phyloP scores from a whole-genome alignment of 2,888 invertebrate genomes.

The Heliconius charithonia region DNA sequence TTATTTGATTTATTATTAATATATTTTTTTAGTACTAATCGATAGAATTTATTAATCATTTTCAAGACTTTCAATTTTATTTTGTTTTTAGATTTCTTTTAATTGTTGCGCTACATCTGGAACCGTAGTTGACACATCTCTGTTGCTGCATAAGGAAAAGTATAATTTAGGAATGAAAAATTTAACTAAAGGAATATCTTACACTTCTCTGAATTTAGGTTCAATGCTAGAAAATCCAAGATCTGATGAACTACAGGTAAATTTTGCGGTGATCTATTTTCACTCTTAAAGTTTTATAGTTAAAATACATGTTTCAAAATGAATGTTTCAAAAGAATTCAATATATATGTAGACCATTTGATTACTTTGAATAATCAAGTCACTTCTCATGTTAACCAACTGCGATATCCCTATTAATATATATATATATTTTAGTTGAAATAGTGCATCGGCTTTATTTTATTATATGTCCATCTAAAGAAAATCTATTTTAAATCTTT shows the following conservation, averaged over 20 bases:
- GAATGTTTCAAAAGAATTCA: too few species aligned
- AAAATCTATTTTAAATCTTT: neutral
- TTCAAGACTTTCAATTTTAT: neutral
- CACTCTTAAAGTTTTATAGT: neutral
- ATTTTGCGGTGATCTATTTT: neutral
- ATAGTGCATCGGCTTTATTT: neutral
- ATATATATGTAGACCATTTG: neutral
- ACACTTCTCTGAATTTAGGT: neutral
- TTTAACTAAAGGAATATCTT: neutral
- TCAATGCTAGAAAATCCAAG: constrained; percentile 39
- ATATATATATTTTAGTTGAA: neutral
- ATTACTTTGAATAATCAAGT: neutral
- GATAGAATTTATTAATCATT: too few species aligned
- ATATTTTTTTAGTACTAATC: too few species aligned
- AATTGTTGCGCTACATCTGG: neutral
- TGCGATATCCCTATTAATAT: neutral
- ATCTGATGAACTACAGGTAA: constrained; percentile 44
- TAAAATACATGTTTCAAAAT: too few species aligned
- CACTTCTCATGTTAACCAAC: neutral
- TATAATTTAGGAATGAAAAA: constrained; percentile 2
- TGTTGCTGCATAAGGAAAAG: constrained; percentile 4
- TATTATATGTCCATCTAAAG: neutral
- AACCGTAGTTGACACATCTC: neutral
- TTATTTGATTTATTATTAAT: too few species aligned
- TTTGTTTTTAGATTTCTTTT: neutral